Evolutionary conservation across 2,797 vertebrate species (phyloP).

Genomic region (Hydrolagus colliei): DNA sequence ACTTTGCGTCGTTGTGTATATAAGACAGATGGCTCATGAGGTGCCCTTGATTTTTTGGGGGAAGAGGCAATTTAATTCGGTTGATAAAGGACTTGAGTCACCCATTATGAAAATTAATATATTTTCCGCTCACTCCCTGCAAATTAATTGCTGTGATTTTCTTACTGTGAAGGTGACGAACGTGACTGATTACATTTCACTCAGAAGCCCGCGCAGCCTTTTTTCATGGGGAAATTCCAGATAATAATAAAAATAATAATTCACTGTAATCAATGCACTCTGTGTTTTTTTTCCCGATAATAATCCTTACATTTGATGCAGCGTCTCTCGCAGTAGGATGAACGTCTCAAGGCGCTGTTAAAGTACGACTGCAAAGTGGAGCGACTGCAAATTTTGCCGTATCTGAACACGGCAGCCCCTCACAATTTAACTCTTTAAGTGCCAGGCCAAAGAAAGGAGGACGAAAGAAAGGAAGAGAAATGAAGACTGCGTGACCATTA

Average conservation of each 20-base stretch:
- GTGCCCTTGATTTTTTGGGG: background rate
- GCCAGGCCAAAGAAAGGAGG: no score
- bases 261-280: background rate
- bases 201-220: background rate
- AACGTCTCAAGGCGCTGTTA: no score
- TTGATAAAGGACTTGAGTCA: slow-evolving; percentile 3
- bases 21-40: background rate
- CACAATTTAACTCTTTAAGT: no score
- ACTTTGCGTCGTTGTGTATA: background rate
- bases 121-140: background rate
- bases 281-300: background rate
- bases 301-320: no score
- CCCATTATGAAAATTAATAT: slow-evolving; percentile 28
- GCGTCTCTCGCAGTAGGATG: no score
- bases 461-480: no score
- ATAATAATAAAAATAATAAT: background rate
- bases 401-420: no score
- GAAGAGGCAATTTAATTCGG: slow-evolving; percentile 23
- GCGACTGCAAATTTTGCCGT: no score
- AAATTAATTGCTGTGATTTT: slow-evolving; percentile 26
- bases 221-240: background rate
- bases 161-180: slow-evolving; percentile 17
- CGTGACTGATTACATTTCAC: slow-evolving; percentile 24
- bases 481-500: no score
- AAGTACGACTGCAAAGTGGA: no score